Conservation (phyloP, 2,888 invertebrate genomes). For the Acleris laterana region DNA sequence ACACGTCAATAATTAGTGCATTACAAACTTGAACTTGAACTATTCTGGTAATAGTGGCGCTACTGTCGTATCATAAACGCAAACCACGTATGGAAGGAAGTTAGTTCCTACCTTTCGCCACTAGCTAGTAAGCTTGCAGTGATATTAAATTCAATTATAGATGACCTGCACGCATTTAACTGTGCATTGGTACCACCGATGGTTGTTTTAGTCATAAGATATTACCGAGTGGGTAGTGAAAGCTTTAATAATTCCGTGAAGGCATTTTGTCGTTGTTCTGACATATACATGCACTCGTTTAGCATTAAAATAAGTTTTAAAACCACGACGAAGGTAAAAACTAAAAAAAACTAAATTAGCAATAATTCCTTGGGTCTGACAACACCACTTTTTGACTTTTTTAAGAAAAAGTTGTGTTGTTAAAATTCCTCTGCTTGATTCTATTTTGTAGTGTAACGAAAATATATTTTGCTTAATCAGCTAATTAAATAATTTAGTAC, state of each 20-base stretch:
- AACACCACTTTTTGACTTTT: too few relatives aligned
- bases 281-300: not conserved
- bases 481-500: too few relatives aligned
- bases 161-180: not conserved
- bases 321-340: not conserved
- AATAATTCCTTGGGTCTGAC: too few relatives aligned
- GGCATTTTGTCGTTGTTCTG: not conserved
- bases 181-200: not conserved
- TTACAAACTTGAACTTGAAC: not conserved
- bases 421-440: too few relatives aligned
- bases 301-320: not conserved
- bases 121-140: not conserved
- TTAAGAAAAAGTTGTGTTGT: too few relatives aligned
- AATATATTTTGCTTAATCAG: too few relatives aligned
- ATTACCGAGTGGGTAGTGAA: not conserved
- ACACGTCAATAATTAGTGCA: not conserved
- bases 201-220: too few relatives aligned
- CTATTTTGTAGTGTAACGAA: too few relatives aligned
- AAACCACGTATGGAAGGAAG: not conserved
- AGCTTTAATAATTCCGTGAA: not conserved
- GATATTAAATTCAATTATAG: not conserved
- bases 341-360: not conserved
- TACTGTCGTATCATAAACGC: not conserved
- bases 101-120: not conserved
- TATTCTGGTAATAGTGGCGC: not conserved